Percentiles rank a stretch among this genome's conserved stretches.
Conservation (phyloP, 2,113 vertebrate species). For the Ariopsis seemanni region DNA sequence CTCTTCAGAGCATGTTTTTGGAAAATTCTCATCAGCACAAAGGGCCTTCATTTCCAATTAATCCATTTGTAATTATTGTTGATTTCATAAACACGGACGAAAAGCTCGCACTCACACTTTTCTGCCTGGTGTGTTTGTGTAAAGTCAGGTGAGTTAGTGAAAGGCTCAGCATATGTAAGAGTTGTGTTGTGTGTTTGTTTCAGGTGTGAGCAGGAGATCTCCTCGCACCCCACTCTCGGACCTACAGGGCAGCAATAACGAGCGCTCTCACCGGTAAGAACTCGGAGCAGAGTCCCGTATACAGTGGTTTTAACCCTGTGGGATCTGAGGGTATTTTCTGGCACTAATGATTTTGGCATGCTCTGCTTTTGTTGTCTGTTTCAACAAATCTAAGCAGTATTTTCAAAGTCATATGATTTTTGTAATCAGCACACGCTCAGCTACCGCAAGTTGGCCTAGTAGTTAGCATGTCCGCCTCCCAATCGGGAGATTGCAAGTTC, state of each 20-base stretch:
- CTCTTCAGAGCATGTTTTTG: constrained; percentile 36
- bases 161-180: constrained; percentile 17
- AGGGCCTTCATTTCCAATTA: not conserved
- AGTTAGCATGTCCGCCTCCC: too few species aligned
- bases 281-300: not conserved
- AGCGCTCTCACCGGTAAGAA: constrained; percentile 84
- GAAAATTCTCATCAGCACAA: constrained; percentile 14
- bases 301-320: not conserved
- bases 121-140: not conserved
- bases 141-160: not conserved
- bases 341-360: too few species aligned
- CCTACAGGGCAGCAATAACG: constrained; percentile 89
- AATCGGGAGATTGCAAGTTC: too few species aligned
- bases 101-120: not conserved
- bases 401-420: too few species aligned
- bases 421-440: too few species aligned
- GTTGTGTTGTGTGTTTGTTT: constrained; percentile 52
- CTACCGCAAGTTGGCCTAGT: too few species aligned
- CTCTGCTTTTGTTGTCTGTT: too few species aligned
- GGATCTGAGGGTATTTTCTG: too few species aligned
- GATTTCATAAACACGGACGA: not conserved
- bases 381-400: too few species aligned
- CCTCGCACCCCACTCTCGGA: constrained; percentile 88
- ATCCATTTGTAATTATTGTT: constrained; percentile 7
- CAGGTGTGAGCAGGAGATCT: constrained; percentile 86